These are phyloP conservation scores for Drosophila asahinai DNA, from an alignment of 1,140 invertebrate genomes.

Conservation along the genomic window DNA sequence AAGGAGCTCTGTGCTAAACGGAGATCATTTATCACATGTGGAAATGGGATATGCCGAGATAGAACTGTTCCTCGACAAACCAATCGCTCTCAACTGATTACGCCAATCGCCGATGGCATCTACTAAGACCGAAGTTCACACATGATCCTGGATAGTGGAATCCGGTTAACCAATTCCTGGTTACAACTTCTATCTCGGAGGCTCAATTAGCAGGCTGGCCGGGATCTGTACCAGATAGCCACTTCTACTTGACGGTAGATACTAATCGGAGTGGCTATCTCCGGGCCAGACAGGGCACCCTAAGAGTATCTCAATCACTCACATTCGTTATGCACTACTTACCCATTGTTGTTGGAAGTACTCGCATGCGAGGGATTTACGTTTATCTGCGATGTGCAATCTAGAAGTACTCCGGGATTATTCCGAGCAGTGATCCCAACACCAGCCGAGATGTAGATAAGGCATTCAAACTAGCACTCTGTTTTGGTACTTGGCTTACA, in stretches of 20 bases:
- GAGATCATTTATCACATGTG: slow-evolving; percentile 39
- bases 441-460: slow-evolving; percentile 49
- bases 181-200: slow-evolving; percentile 35
- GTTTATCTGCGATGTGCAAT: slow-evolving; percentile 54
- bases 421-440: slow-evolving; percentile 31
- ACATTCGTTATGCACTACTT: slow-evolving; percentile 21
- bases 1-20: slow-evolving; percentile 14
- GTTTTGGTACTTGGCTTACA: slow-evolving; percentile 54
- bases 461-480: slow-evolving; percentile 46
- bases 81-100: slow-evolving; percentile 36
- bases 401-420: slow-evolving; percentile 41
- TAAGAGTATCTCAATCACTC: slow-evolving; percentile 37
- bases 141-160: slow-evolving; percentile 59
- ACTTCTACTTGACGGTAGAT: slow-evolving; percentile 43
- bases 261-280: slow-evolving; percentile 50
- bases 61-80: slow-evolving; percentile 19
- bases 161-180: slow-evolving; percentile 68
- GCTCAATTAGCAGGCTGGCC: slow-evolving; percentile 23
- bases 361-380: slow-evolving; percentile 30
- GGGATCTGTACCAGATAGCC: slow-evolving; percentile 22
- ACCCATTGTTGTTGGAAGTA: slow-evolving; percentile 22
- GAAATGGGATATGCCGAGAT: slow-evolving; percentile 29
- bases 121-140: slow-evolving; percentile 52
- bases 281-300: slow-evolving; percentile 27
- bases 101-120: slow-evolving; percentile 16